These are phyloP conservation scores for Thymelicus acteon DNA, from an alignment of 2,888 invertebrate species.

Conservation along the genomic window DNA sequence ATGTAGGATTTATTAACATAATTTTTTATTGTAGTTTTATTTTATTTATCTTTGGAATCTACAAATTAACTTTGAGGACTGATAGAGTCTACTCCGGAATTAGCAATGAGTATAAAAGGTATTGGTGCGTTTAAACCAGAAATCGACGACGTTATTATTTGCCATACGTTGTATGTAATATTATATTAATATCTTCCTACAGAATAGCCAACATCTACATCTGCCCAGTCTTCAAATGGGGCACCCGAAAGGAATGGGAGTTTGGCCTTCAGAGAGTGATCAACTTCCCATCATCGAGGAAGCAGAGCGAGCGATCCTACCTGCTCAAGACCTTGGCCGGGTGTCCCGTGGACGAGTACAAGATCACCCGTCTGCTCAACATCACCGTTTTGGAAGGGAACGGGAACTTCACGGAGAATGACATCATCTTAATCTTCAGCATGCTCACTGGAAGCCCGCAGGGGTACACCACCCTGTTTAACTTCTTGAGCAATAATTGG, in stretches of 20 bases:
- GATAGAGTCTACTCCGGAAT: too few species aligned
- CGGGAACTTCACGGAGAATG: conserved; percentile 90
- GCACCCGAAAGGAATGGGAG: conserved; percentile 91
- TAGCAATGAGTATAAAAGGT: too few species aligned
- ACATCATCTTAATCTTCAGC: conserved; percentile 89
- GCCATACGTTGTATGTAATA: background rate
- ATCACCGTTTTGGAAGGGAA: conserved; percentile 88
- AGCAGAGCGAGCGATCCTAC: conserved; percentile 90
- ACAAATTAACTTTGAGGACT: too few species aligned
- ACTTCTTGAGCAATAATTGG: conserved; percentile 90
- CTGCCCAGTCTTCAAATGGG: conserved; percentile 93
- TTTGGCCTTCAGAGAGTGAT: conserved; percentile 91
- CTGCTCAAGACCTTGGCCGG: conserved; percentile 91
- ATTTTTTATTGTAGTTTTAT: too few species aligned
- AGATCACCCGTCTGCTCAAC: conserved; percentile 87
- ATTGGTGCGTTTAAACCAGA: too few species aligned
- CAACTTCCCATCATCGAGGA: conserved; percentile 89
- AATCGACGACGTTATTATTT: too few species aligned
- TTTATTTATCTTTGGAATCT: too few species aligned
- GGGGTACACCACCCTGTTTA: conserved; percentile 89
- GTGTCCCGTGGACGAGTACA: conserved; percentile 89
- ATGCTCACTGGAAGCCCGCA: conserved; percentile 89
- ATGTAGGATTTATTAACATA: too few species aligned
- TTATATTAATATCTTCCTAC: conserved; percentile 24
- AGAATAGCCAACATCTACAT: conserved; percentile 91